Evolutionary conservation across 2,113 vertebrate genomes (phyloP).

Genomic region (Danionella cerebrum): DNA sequence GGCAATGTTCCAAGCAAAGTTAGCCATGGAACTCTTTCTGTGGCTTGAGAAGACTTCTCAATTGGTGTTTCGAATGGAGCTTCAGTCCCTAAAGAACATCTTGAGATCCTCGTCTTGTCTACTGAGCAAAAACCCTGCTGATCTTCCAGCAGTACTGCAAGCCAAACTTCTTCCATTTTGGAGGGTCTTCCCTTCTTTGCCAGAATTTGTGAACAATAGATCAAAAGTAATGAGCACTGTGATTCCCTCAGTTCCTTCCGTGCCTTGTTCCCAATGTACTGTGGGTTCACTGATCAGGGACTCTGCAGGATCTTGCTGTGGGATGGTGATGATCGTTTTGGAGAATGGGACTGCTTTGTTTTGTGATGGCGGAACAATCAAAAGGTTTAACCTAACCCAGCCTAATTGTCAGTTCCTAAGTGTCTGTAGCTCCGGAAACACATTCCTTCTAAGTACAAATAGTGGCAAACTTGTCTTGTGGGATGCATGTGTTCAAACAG

Average conservation of each 20-base stretch:
- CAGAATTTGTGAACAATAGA: slow-evolving; percentile 40
- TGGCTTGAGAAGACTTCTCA: slow-evolving; percentile 49
- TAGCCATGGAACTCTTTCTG: slow-evolving; percentile 50
- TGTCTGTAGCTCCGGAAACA: slow-evolving; percentile 46
- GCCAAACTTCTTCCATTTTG: slow-evolving; percentile 55
- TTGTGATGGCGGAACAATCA: slow-evolving; percentile 45
- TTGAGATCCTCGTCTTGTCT: slow-evolving; percentile 54
- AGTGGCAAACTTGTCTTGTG: slow-evolving; percentile 53
- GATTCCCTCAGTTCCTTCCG: slow-evolving; percentile 47
- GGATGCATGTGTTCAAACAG: slow-evolving; percentile 38
- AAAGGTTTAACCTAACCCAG: slow-evolving; percentile 38
- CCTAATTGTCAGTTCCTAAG: slow-evolving; percentile 43
- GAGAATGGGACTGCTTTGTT: slow-evolving; percentile 57
- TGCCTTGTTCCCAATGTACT: slow-evolving; percentile 41
- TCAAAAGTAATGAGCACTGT: slow-evolving; percentile 43
- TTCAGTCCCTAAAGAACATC: slow-evolving; percentile 48
- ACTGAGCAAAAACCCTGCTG: slow-evolving; percentile 44
- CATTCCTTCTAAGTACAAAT: slow-evolving; percentile 54
- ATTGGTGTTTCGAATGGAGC: slow-evolving; percentile 45
- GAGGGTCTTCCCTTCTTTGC: slow-evolving; percentile 51
- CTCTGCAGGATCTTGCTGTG: slow-evolving; percentile 42
- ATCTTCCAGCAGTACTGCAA: slow-evolving; percentile 56
- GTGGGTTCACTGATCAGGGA: slow-evolving; percentile 29
- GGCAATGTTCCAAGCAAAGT: slow-evolving; percentile 55
- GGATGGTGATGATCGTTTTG: slow-evolving; percentile 44